Evolutionary conservation across 2,113 vertebrate genomes (phyloP).

Genomic region (Thunnus thynnus): DNA sequence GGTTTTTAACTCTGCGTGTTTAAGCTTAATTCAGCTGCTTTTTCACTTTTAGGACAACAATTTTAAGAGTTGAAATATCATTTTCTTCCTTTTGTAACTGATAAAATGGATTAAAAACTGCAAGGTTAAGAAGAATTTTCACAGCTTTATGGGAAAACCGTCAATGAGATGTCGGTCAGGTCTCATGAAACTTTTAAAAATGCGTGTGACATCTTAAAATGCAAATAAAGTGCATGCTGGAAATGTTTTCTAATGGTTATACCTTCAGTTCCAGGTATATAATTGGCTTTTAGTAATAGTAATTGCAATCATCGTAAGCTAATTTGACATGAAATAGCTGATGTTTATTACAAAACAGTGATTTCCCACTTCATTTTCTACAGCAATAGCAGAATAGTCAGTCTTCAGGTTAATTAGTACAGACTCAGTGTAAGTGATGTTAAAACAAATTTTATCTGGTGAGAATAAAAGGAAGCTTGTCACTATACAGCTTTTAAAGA

Average conservation of each 20-base stretch:
- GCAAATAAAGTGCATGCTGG: too few relatives aligned
- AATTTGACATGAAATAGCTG: background rate
- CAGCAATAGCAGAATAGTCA: background rate
- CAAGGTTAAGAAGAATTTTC: too few relatives aligned
- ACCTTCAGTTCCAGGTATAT: too few relatives aligned
- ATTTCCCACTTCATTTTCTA: background rate
- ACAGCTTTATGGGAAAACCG: too few relatives aligned
- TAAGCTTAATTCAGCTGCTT: constrained; percentile 10
- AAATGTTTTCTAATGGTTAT: too few relatives aligned
- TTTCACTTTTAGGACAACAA: background rate
- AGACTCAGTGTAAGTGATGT: background rate
- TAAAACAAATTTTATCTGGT: background rate
- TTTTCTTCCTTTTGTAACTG: background rate
- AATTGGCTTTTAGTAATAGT: too few relatives aligned
- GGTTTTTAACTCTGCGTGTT: constrained; percentile 18
- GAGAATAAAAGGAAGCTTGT: background rate
- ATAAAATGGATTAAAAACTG: too few relatives aligned
- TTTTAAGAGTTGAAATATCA: background rate
- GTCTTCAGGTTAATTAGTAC: background rate
- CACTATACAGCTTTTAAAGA: constrained; percentile 6
- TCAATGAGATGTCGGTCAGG: too few relatives aligned
- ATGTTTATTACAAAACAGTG: background rate
- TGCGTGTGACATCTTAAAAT: too few relatives aligned
- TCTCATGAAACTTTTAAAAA: too few relatives aligned
- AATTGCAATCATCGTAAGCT: too few relatives aligned